Base-by-base conservation (phyloP, 2,888 invertebrate species). In the Dendrolimus houi region DNA sequence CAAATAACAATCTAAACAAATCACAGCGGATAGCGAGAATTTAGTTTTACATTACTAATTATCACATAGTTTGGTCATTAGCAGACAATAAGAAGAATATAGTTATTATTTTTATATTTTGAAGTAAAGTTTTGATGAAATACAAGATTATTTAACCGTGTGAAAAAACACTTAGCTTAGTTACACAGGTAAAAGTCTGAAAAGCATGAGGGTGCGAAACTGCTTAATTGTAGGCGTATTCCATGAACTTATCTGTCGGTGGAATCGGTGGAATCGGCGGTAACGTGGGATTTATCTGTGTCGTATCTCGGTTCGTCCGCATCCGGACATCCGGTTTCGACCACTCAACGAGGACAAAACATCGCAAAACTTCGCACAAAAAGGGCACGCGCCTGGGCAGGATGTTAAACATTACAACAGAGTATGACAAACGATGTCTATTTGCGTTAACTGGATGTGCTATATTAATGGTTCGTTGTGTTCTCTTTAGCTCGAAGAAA, bases 241-340 rank as follows among this genome's bases (percentile, higher is more conserved):
- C 29, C 40, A 10, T 9, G 41, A 54, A n/a, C 14, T 10, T 56
- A 58, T 58, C 55, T 62, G 58, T 57, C 62, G 56, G 54, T 60
- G 61, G 58, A 65, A 65, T 57, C 62, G 56, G 54, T 60, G 61
- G 58, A 65, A 65, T 60, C 58, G 65, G 58, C 63, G 66, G 67
- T 63, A 67, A 67, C 62, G 66, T 67, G 60, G 65, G 29, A 29
- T 29, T 29, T 74, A 72, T 72, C 75, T 68, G 66, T 67, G 69
- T 69, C 71, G 68, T 72, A 77, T 79, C 72, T 74, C 71, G 73
- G 72, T 73, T 69, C 66, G 64, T 63, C 65, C 53, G 53, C 63
- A 66, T 60, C 66, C 79, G 81, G 75, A 81, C 70, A 73, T 81
- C 83, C 82, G 80, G 67, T 67, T 74, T 72, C 71, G 74, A 72